Evolutionary conservation across 2,797 vertebrate genomes (phyloP).

Genomic region (Bucorvus abyssinicus): DNA sequence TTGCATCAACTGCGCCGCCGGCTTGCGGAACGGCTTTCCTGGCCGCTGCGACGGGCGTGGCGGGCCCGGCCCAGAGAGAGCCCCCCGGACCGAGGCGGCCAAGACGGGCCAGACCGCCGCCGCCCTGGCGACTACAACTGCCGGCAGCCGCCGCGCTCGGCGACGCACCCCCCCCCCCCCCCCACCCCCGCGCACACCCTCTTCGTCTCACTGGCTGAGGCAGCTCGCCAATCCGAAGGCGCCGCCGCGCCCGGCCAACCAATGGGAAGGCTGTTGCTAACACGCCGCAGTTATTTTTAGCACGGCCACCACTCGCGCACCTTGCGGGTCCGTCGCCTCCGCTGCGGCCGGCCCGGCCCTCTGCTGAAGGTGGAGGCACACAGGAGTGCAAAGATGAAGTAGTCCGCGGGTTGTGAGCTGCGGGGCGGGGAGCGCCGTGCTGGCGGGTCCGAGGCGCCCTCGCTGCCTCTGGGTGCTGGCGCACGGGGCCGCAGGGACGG

Average conservation of each 20-base stretch:
- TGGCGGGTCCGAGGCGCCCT: neutral
- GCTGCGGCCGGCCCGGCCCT: slow-evolving; percentile 62
- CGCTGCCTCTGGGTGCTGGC: neutral
- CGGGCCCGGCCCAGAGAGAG: neutral
- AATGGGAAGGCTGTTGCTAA: slow-evolving; percentile 93
- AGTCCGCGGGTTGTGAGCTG: slow-evolving; percentile 12
- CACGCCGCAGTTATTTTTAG: slow-evolving; percentile 92
- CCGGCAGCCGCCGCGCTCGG: slow-evolving; percentile 67
- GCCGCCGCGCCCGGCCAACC: slow-evolving; percentile 67
- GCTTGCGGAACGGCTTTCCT: neutral
- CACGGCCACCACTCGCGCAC: slow-evolving; percentile 50
- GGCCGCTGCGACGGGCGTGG: neutral
- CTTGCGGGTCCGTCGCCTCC: slow-evolving; percentile 8
- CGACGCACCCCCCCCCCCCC: neutral
- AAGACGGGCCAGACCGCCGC: rapidly evolving
- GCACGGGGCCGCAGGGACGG: too few relatives aligned
- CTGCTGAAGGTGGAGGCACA: slow-evolving; percentile 1
- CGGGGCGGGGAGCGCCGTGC: rapidly evolving
- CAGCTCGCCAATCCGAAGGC: slow-evolving; percentile 75
- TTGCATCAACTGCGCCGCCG: too few relatives aligned
- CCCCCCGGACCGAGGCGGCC: rapidly evolving
- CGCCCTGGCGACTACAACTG: slow-evolving; percentile 75
- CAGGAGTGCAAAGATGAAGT: slow-evolving; percentile 17
- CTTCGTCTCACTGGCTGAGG: slow-evolving; percentile 59
- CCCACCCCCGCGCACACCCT: neutral